These are phyloP conservation scores for Calephelis nemesis DNA, from an alignment of 1,140 invertebrate species.

Conservation along the genomic window DNA sequence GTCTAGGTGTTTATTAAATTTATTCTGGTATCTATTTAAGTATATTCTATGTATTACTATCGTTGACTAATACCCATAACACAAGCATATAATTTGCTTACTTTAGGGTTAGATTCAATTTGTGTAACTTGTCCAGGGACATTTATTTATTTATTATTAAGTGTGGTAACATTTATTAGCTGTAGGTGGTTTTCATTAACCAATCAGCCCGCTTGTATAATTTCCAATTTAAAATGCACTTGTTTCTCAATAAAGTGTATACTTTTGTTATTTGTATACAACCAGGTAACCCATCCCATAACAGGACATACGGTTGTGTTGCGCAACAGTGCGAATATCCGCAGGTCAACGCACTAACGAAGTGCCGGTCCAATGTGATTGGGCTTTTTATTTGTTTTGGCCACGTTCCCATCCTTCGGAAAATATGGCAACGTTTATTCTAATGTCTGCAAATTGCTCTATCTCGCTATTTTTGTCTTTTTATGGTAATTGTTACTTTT, in stretches of 20 bases:
- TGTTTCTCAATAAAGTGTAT: neutral
- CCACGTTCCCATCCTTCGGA: conserved; percentile 27
- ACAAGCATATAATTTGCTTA: too few species aligned
- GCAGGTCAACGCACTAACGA: conserved; percentile 43
- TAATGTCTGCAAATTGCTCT: conserved; percentile 12
- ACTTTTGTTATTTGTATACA: neutral
- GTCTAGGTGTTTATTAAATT: too few species aligned
- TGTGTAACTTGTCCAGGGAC: too few species aligned
- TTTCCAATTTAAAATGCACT: too few species aligned
- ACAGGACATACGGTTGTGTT: conserved; percentile 31
- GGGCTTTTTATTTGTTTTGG: conserved; percentile 35
- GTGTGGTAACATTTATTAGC: too few species aligned
- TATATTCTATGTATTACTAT: too few species aligned
- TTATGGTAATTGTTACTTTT: neutral
- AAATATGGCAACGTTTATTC: conserved; percentile 19
- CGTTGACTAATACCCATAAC: too few species aligned
- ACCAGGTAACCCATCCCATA: conserved; percentile 15
- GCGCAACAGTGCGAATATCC: conserved; percentile 40
- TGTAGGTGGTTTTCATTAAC: too few species aligned
- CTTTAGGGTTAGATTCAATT: too few species aligned
- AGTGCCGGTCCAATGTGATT: conserved; percentile 33
- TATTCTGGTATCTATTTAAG: too few species aligned
- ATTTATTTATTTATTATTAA: too few species aligned
- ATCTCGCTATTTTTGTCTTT: neutral
- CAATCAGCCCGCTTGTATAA: too few species aligned